Base-by-base conservation (phyloP, 2,113 vertebrate species). In the Alectura lathami region DNA sequence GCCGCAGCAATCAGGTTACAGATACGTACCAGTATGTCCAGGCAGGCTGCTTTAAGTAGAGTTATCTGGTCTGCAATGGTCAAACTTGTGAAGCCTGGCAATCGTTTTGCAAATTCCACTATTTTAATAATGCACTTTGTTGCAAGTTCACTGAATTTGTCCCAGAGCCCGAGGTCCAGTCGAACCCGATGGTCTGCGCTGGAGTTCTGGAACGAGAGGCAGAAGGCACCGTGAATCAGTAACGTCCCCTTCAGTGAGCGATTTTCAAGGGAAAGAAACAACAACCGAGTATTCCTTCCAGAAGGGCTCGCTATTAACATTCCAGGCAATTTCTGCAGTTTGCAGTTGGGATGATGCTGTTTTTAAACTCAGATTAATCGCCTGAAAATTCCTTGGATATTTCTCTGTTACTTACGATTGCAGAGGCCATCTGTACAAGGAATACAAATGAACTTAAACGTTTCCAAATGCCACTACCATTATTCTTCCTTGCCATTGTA, bases 51-150 rank as follows among this genome's bases (percentile, higher is more conserved):
- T 98, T 99, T 99, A 77, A 99, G 98, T 88, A 99, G 98, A 77
- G 99, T 99, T 98, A 99, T 99, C 95, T 99, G 99, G 98, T 99
- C 99, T 30, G 99, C 98, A 91, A 99, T 99, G 96, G 99, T 99
- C 97, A 99, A 97, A 94, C 98, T 97, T 16, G 99, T 99, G 97
- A 99, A 99, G 91, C 99, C 99, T 59, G 99, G 99, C 96, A 99
- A 98, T 83, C 99, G 98, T 97, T 99, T 99, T 93, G 99, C 99
- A 98, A 99, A 99, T 97, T 99, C 99, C 98, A 99, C 99, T 75
- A 99, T 99, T 98, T 99, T 99, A 97, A 99, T 99, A 98, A 99
- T 99, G 99, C 99, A 99, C 98, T 99, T 99, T n/a, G 99, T 99
- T 96, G 99, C 99, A 97, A 99, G 98, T 97, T 99, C 99, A 45